Evolutionary conservation across 92 coral and sea anemone species (phyloP).

Genomic region (Palythoa grandis): DNA sequence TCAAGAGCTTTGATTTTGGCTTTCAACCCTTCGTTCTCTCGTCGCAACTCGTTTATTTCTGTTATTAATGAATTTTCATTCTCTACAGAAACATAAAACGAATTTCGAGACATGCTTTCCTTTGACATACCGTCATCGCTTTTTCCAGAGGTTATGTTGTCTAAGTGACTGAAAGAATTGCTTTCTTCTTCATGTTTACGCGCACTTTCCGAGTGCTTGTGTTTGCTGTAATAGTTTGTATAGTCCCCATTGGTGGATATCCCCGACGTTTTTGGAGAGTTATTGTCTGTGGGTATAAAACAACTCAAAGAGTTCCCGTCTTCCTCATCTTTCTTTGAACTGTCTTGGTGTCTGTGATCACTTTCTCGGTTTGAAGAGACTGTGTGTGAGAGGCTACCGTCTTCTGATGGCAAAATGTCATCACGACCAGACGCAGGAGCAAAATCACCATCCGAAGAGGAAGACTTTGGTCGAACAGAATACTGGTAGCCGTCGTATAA

Average conservation of each 20-base stretch:
- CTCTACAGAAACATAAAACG: slow-evolving; percentile 51
- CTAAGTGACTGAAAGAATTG: not conserved
- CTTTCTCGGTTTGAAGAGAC: not conserved
- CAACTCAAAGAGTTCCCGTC: slow-evolving; percentile 15
- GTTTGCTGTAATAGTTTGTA: not conserved
- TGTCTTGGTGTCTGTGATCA: not conserved
- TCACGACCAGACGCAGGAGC: not conserved
- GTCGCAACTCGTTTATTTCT: slow-evolving; percentile 65
- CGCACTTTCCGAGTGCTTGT: not conserved
- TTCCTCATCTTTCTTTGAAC: not conserved
- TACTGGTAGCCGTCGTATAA: not conserved
- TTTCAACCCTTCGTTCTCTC: slow-evolving; percentile 89
- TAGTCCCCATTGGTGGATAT: not conserved
- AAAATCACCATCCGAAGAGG: not conserved
- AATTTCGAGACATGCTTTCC: not conserved
- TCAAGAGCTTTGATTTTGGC: slow-evolving; percentile 89
- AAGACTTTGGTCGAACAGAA: not conserved
- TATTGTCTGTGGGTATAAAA: slow-evolving; percentile 4
- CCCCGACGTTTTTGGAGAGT: not conserved
- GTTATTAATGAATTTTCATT: slow-evolving; percentile 58
- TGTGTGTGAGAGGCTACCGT: not conserved
- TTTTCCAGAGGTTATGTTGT: not conserved
- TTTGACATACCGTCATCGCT: slow-evolving; percentile 1
- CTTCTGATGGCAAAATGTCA: not conserved
- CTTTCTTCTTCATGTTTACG: not conserved